These are phyloP conservation scores for Hydra vulgaris DNA, from an alignment of 30 jellyfish, hydroid and myxozoan species.

Conservation along the genomic window DNA sequence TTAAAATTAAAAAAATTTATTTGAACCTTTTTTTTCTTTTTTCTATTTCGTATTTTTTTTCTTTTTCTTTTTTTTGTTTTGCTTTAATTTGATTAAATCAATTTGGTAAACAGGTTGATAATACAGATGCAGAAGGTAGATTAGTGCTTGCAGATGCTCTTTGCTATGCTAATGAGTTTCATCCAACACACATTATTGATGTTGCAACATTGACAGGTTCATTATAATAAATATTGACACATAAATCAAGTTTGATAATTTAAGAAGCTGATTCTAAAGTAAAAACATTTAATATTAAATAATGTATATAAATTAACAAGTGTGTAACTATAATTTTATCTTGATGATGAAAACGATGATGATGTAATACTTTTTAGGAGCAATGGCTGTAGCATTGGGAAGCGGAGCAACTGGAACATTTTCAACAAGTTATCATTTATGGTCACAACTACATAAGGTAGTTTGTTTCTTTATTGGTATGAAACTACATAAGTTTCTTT, in stretches of 20 bases:
- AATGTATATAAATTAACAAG: neutral
- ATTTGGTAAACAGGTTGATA: slow-evolving; percentile 61
- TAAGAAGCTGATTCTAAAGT: too few relatives aligned
- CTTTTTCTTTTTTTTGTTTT: too few relatives aligned
- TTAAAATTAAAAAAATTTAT: too few relatives aligned
- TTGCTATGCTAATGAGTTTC: slow-evolving; percentile 57
- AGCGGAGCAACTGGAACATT: slow-evolving; percentile 82
- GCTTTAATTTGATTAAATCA: too few relatives aligned
- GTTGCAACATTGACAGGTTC: slow-evolving; percentile 95
- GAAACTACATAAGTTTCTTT: too few relatives aligned
- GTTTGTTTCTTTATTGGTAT: neutral
- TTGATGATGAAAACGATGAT: too few relatives aligned
- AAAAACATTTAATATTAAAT: neutral
- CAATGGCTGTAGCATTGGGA: slow-evolving; percentile 91
- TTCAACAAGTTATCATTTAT: slow-evolving; percentile 38
- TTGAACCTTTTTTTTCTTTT: too few relatives aligned
- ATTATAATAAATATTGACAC: neutral
- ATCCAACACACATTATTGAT: slow-evolving; percentile 70
- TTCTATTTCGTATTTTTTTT: too few relatives aligned
- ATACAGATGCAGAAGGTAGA: slow-evolving; percentile 99
- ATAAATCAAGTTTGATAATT: too few relatives aligned
- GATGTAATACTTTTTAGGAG: slow-evolving; percentile 56
- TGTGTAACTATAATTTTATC: neutral
- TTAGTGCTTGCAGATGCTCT: slow-evolving; percentile 85
- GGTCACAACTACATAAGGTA: slow-evolving; percentile 61